A percentile compares a stretch with the other conserved stretches of the same genome.
Evolutionary conservation across 2,113 vertebrate genomes (phyloP).

Genomic region (zebrafish (Danio rerio)): DNA sequence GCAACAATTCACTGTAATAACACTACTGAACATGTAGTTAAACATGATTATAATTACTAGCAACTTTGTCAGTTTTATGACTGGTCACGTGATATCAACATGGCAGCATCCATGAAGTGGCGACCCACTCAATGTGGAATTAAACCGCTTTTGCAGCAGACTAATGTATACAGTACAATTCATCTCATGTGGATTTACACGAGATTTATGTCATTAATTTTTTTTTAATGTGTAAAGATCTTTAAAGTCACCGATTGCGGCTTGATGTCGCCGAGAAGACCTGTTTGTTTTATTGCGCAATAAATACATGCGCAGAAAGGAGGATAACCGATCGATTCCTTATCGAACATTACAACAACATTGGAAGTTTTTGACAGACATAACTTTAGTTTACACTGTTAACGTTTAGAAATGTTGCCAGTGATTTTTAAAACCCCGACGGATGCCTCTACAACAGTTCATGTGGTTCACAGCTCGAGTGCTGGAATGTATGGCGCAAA

Average conservation of each 20-base stretch:
- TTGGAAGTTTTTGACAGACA: neutral
- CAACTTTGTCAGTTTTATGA: neutral
- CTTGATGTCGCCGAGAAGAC: neutral
- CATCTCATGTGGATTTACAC: neutral
- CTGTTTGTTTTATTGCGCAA: constrained; percentile 37
- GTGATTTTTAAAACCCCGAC: neutral
- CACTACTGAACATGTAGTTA: neutral
- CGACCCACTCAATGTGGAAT: neutral
- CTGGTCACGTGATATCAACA: constrained; percentile 19
- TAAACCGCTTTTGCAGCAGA: neutral
- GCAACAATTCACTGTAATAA: neutral
- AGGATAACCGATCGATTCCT: neutral
- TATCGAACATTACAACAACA: neutral
- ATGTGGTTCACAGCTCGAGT: constrained; percentile 7
- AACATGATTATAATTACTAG: no score
- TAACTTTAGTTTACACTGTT: neutral
- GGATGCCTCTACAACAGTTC: constrained; percentile 1
- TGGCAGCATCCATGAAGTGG: neutral
- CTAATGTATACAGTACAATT: neutral
- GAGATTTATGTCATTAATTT: neutral
- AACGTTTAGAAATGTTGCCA: neutral
- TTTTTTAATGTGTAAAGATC: neutral
- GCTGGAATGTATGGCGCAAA: constrained; percentile 30
- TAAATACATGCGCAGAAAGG: constrained; percentile 8
- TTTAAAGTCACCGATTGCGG: neutral